Evolutionary conservation across 2,888 invertebrate species (phyloP).

Genomic region (Sphaerophoria taeniata): DNA sequence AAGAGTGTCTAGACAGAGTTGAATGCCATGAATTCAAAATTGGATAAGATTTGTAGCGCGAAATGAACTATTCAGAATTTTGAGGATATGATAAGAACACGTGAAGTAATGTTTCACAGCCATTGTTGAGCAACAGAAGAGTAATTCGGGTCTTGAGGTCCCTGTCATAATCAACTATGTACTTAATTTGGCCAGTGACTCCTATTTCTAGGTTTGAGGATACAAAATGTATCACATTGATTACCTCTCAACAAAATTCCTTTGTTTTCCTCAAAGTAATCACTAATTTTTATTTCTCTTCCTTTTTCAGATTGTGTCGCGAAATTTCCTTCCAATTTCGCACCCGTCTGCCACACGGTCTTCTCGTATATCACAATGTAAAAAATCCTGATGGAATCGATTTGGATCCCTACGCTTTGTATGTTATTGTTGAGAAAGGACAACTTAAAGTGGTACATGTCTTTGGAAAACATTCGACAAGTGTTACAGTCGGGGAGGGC

Average conservation of each 20-base stretch:
- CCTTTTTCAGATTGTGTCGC: constrained; percentile 87
- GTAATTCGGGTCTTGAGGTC: too few relatives aligned
- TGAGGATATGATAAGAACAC: too few relatives aligned
- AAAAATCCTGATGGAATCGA: constrained; percentile 91
- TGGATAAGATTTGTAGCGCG: too few relatives aligned
- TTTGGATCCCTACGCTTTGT: constrained; percentile 94
- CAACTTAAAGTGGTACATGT: constrained; percentile 96
- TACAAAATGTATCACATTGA: not conserved
- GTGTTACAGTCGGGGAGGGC: constrained; percentile 93
- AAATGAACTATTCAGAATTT: too few relatives aligned
- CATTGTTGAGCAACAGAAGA: too few relatives aligned
- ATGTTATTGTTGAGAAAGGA: constrained; percentile 95
- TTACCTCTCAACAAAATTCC: not conserved
- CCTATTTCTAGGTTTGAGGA: not conserved
- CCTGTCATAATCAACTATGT: too few relatives aligned
- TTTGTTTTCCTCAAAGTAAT: not conserved
- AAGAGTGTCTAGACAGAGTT: too few relatives aligned
- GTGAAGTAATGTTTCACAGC: too few relatives aligned
- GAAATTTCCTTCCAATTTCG: constrained; percentile 95
- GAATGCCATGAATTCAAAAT: too few relatives aligned
- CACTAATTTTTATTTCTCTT: not conserved
- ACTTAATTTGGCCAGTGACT: too few relatives aligned
- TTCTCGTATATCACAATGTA: constrained; percentile 95
- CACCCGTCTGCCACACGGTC: constrained; percentile 93
- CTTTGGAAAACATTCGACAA: constrained; percentile 93